Evolutionary conservation across 37 sponge, comb jelly and placozoan genomes (phyloP).

Genomic region (Geodia barretti): DNA sequence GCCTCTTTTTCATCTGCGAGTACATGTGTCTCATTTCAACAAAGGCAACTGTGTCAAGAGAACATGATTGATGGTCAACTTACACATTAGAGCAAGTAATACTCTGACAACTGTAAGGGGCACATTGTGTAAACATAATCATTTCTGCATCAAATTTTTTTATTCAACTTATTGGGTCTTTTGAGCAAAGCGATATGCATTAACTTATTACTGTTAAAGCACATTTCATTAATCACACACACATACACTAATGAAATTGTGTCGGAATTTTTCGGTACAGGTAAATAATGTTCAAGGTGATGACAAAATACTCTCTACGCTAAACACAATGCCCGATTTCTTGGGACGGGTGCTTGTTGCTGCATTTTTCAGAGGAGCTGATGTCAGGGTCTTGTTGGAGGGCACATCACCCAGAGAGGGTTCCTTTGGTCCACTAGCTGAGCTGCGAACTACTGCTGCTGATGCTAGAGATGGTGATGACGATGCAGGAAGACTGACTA

Average conservation of each 20-base stretch:
- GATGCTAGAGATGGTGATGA: too few species aligned
- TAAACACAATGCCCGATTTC: neutral
- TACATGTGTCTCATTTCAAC: constrained; percentile 59
- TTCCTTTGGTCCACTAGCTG: neutral
- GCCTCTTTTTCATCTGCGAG: constrained; percentile 65
- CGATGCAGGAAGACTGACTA: neutral
- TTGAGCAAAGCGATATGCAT: too few species aligned
- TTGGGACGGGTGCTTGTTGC: neutral
- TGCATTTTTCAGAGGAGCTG: neutral
- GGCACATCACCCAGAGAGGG: neutral
- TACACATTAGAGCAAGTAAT: too few species aligned
- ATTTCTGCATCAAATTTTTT: too few species aligned
- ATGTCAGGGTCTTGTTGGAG: neutral
- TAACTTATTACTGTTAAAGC: too few species aligned
- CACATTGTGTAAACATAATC: too few species aligned
- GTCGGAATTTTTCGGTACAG: too few species aligned
- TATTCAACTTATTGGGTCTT: too few species aligned
- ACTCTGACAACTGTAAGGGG: too few species aligned
- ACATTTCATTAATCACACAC: too few species aligned
- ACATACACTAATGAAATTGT: too few species aligned
- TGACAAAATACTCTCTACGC: neutral
- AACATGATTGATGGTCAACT: neutral
- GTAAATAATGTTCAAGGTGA: neutral
- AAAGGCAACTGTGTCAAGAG: constrained; percentile 35
- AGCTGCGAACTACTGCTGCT: neutral